Conservation (phyloP, 1,140 invertebrate species). For the Aphelenchoides fujianensis region DNA sequence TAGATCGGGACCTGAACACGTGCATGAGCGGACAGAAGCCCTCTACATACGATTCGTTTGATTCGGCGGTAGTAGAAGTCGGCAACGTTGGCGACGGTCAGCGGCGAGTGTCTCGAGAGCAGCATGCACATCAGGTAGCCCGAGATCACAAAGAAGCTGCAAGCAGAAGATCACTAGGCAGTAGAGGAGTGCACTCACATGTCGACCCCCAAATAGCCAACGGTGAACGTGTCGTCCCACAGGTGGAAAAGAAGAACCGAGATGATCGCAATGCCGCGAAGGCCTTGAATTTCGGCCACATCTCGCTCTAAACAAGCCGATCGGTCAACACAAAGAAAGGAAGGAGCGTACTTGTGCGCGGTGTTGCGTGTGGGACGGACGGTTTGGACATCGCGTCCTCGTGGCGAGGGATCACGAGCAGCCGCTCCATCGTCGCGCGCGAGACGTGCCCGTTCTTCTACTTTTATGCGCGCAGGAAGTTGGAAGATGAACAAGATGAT, state of each 20-base stretch:
- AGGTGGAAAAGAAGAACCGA: slow-evolving; percentile 26
- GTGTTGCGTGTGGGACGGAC: too few relatives aligned
- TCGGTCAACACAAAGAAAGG: too few relatives aligned
- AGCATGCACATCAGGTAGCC: slow-evolving; percentile 3
- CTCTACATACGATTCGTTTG: slow-evolving; percentile 2
- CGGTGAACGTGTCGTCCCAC: slow-evolving; percentile 8
- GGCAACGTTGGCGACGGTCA: neutral
- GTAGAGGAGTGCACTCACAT: too few relatives aligned
- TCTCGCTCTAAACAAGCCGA: neutral
- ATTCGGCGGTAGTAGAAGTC: slow-evolving; percentile 8
- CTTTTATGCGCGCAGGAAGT: too few relatives aligned
- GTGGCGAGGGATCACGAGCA: too few relatives aligned
- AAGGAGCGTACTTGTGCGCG: too few relatives aligned
- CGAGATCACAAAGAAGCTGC: slow-evolving; percentile 10
- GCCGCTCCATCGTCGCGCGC: too few relatives aligned
- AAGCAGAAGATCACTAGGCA: too few relatives aligned
- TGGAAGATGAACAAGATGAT: too few relatives aligned
- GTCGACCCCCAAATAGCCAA: slow-evolving; percentile 27
- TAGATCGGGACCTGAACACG: slow-evolving; percentile 13
- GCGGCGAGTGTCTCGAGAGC: neutral
- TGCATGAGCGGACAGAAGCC: too few relatives aligned
- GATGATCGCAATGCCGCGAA: slow-evolving; percentile 26
- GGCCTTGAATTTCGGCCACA: slow-evolving; percentile 27
- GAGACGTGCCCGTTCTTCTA: too few relatives aligned
- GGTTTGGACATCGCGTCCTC: too few relatives aligned